phyloP scores from a whole-genome alignment of 2,113 vertebrate genomes.

The Oryzias melastigma region DNA sequence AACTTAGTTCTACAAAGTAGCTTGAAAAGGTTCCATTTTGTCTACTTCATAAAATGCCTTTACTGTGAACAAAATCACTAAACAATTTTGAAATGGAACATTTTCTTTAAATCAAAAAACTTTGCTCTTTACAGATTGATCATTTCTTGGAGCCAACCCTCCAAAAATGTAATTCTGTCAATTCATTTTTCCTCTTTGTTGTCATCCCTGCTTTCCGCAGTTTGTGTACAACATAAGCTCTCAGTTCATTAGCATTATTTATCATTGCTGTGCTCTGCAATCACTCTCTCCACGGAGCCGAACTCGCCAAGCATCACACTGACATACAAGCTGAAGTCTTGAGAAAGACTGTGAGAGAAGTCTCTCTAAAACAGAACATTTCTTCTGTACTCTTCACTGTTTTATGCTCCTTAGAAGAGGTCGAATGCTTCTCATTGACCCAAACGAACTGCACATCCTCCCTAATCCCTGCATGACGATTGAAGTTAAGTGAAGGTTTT shows the following conservation, averaged over 20 bases:
- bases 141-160: not conserved
- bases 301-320: slow-evolving; percentile 70
- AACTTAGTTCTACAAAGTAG: too few relatives aligned
- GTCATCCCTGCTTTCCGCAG: slow-evolving; percentile 32
- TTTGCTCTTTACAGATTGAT: not conserved
- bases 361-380: not conserved
- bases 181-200: slow-evolving; percentile 13
- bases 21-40: too few relatives aligned
- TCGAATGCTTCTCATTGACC: too few relatives aligned
- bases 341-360: slow-evolving; percentile 14
- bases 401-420: too few relatives aligned
- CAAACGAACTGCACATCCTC: too few relatives aligned
- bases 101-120: too few relatives aligned
- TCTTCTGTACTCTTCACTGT: too few relatives aligned
- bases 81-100: too few relatives aligned
- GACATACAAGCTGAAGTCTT: slow-evolving; percentile 53
- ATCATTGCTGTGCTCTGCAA: slow-evolving; percentile 69
- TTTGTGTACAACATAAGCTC: slow-evolving; percentile 59
- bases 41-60: too few relatives aligned
- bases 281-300: slow-evolving; percentile 68
- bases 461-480: too few relatives aligned
- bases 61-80: too few relatives aligned
- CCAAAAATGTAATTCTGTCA: slow-evolving; percentile 29
- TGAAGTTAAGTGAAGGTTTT: too few relatives aligned
- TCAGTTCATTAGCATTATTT: slow-evolving; percentile 75